These are phyloP conservation scores for Garrulus glandarius DNA, from an alignment of 2,797 vertebrate genomes.

Conservation along the genomic window DNA sequence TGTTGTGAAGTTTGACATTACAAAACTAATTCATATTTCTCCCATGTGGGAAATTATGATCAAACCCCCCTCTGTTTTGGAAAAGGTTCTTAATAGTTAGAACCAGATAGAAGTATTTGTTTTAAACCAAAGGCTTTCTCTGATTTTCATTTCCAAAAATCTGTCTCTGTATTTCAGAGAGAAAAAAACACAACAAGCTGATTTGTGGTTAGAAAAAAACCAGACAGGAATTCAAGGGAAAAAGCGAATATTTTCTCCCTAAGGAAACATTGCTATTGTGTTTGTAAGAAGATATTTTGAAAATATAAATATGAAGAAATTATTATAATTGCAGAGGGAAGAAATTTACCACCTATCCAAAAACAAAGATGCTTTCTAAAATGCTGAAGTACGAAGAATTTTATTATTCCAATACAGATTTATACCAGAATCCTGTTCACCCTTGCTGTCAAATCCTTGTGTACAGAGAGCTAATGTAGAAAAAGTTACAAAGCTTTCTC, in stretches of 20 bases:
- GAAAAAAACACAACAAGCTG: not conserved
- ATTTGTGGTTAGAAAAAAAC: not conserved
- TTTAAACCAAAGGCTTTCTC: not conserved
- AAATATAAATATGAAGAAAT: not conserved
- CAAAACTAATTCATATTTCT: not conserved
- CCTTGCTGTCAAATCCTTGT: not conserved
- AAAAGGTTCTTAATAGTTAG: not conserved
- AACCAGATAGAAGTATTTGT: not conserved
- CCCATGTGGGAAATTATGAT: not conserved
- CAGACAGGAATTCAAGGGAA: not conserved
- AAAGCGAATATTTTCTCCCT: not conserved
- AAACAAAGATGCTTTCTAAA: not conserved
- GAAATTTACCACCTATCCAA: not conserved
- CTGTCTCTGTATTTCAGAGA: not conserved
- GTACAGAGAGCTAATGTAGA: not conserved
- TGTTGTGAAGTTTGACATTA: not conserved
- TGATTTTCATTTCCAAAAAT: not conserved
- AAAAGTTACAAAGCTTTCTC: not conserved
- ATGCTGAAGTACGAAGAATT: not conserved
- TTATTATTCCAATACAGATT: not conserved
- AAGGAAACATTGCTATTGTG: not conserved
- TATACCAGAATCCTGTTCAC: not conserved
- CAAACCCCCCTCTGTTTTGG: rapidly evolving
- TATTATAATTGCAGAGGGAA: not conserved
- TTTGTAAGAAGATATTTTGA: not conserved